phyloP scores from a whole-genome alignment of 2,888 invertebrate species.

The Cephalotes varians region DNA sequence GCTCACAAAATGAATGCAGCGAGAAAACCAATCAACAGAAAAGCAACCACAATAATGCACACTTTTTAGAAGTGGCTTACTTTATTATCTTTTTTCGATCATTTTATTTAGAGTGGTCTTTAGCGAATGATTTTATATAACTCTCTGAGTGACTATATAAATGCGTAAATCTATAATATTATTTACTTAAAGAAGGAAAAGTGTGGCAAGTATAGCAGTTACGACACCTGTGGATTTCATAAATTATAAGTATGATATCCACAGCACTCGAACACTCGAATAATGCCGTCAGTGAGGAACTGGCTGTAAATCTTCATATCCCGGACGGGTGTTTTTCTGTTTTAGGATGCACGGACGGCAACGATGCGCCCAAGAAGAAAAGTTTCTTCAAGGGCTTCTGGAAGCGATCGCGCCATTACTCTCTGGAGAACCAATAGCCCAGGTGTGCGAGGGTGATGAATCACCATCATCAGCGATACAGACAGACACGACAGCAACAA shows the following conservation, averaged over 20 bases:
- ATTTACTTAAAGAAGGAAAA: neutral
- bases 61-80: too few species aligned
- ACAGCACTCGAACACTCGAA: neutral
- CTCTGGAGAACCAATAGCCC: slow-evolving; percentile 93
- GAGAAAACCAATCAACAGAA: too few species aligned
- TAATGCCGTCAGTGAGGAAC: neutral
- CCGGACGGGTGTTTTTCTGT: slow-evolving; percentile 70
- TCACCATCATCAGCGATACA: slow-evolving; percentile 78
- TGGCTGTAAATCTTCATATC: neutral
- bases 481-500: slow-evolving; percentile 74
- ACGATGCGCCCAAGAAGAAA: slow-evolving; percentile 92
- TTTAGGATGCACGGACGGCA: slow-evolving; percentile 89
- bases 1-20: too few species aligned
- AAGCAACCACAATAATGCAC: too few species aligned
- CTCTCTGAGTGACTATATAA: neutral
- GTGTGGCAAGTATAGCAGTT: neutral
- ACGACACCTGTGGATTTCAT: neutral
- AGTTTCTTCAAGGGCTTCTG: slow-evolving; percentile 96
- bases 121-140: neutral
- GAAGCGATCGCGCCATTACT: slow-evolving; percentile 95
- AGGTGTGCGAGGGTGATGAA: slow-evolving; percentile 83
- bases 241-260: neutral
- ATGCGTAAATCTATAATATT: neutral
- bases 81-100: neutral
- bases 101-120: neutral